Conservation (phyloP, 2,888 invertebrate genomes). For the Eustalomyia histrio region DNA sequence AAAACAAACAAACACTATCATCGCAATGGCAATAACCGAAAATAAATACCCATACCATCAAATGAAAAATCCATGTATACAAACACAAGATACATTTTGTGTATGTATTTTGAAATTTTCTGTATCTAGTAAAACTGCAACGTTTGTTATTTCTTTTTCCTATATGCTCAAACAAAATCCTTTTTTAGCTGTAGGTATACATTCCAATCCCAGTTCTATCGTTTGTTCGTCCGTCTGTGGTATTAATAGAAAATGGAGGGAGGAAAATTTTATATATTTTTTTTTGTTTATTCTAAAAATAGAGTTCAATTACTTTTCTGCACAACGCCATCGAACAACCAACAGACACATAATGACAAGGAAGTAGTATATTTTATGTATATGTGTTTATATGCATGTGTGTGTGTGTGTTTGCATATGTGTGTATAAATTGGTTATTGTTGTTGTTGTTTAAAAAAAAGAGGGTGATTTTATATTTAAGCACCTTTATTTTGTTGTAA, state of each 20-base stretch:
- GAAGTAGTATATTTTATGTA: slow-evolving; percentile 37
- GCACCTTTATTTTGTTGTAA: slow-evolving; percentile 47
- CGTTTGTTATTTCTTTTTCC: not conserved
- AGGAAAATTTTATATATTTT: slow-evolving; percentile 26
- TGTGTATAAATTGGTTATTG: not conserved
- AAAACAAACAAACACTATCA: slow-evolving; percentile 4
- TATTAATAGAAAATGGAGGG: not conserved
- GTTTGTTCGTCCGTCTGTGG: not conserved
- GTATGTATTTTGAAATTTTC: slow-evolving; percentile 39
- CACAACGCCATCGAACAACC: slow-evolving; percentile 40
- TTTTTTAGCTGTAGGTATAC: slow-evolving; percentile 21
- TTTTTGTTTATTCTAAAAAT: slow-evolving; percentile 58
- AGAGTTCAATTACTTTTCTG: slow-evolving; percentile 65
- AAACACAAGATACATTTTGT: slow-evolving; percentile 10
- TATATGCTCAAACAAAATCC: slow-evolving; percentile 36
- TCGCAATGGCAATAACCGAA: slow-evolving; percentile 43
- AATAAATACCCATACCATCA: slow-evolving; percentile 42
- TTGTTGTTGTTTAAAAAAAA: not conserved
- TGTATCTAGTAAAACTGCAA: slow-evolving; percentile 56
- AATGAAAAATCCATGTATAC: not conserved
- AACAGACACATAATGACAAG: slow-evolving; percentile 21
- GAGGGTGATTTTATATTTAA: slow-evolving; percentile 19
- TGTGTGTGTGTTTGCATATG: not conserved
- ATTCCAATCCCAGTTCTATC: slow-evolving; percentile 9
- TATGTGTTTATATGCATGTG: not conserved